Percentiles rank a stretch among this genome's conserved stretches.
Conservation (phyloP, 2,113 vertebrate genomes). For the Phrynocephalus versicolor region DNA sequence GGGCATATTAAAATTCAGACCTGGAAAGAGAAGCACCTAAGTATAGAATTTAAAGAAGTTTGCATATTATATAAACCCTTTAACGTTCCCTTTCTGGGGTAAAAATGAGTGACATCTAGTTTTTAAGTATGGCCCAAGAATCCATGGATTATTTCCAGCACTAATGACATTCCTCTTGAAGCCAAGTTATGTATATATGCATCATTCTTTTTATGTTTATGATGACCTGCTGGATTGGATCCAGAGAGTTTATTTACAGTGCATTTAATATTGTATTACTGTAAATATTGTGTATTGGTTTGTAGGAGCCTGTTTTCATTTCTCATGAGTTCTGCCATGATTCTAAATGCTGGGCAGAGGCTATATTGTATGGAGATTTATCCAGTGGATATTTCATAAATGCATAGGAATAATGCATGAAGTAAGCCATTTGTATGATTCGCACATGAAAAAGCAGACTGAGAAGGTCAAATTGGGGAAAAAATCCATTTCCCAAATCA, state of each 20-base stretch:
- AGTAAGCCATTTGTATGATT: not conserved
- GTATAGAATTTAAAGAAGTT: not conserved
- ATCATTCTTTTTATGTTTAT: not conserved
- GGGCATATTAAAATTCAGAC: not conserved
- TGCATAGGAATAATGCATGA: not conserved
- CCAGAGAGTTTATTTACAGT: not conserved
- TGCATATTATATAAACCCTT: not conserved
- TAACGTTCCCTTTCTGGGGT: not conserved
- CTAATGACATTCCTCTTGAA: not conserved
- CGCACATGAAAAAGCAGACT: not conserved
- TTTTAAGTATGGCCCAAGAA: not conserved
- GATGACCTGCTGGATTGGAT: not conserved
- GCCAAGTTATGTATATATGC: not conserved
- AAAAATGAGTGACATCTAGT: not conserved
- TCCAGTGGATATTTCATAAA: not conserved
- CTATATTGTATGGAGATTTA: not conserved
- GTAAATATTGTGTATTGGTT: not conserved
- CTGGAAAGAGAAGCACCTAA: not conserved
- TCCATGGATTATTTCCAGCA: not conserved
- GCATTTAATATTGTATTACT: not conserved
- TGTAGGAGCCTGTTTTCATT: not conserved
- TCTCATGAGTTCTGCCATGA: not conserved
- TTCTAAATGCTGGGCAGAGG: not conserved
- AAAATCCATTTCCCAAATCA: slow-evolving; percentile 35
- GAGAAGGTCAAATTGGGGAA: not conserved